phyloP scores from a whole-genome alignment of 2,888 invertebrate species.

The Philopedon plagiatum region DNA sequence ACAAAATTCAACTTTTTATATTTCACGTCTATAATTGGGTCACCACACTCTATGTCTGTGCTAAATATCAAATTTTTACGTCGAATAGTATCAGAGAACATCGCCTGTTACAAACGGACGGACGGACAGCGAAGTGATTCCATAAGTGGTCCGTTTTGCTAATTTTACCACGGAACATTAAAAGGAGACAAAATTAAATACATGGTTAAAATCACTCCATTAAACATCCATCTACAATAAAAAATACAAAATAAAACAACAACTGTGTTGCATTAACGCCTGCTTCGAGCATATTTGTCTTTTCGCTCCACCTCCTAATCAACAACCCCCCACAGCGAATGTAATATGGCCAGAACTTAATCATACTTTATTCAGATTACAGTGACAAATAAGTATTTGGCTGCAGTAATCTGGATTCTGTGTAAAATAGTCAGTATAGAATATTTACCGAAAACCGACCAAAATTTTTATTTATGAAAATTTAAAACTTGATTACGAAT shows the following conservation, averaged over 20 bases:
- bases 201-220: background rate
- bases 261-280: background rate
- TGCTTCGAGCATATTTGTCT: conserved; percentile 33
- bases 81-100: no score
- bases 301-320: conserved; percentile 34
- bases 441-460: no score
- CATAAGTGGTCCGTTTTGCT: no score
- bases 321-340: conserved; percentile 23
- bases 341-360: conserved; percentile 33
- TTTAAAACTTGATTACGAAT: no score
- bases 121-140: no score
- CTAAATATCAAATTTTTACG: no score
- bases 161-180: no score
- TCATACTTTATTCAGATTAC: conserved; percentile 39
- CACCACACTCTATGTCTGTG: no score
- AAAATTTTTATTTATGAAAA: no score
- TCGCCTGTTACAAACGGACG: no score
- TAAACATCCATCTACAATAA: background rate
- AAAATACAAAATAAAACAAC: conserved; percentile 8
- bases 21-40: no score
- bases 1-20: no score
- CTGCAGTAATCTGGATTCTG: background rate
- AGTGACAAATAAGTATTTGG: conserved; percentile 30
- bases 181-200: background rate
- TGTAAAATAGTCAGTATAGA: background rate